Conservation (phyloP, 92 coral and sea anemone genomes). For the Parazoanthus darwini region DNA sequence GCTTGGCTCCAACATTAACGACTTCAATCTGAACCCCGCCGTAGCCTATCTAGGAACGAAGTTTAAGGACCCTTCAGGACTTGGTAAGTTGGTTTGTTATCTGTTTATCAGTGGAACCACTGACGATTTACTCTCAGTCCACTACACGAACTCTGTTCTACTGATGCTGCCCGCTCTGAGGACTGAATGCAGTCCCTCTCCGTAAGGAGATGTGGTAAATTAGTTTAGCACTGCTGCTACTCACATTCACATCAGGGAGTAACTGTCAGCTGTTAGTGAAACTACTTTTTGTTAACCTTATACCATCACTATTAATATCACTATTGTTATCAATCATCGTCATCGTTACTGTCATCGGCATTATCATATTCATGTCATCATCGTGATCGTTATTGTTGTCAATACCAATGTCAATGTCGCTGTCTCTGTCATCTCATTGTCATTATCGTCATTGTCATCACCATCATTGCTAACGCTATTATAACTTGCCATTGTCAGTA, state of each 20-base stretch:
- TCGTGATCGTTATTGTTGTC: not conserved
- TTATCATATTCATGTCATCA: not conserved
- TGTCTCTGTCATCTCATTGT: not conserved
- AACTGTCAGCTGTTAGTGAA: not conserved
- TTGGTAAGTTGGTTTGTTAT: constrained; percentile 55
- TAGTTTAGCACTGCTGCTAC: not conserved
- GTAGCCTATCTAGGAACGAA: constrained; percentile 78
- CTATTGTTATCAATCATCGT: no score
- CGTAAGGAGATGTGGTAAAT: no score
- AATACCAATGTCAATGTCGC: not conserved
- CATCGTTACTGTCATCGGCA: not conserved
- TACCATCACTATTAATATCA: not conserved
- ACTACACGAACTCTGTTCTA: not conserved
- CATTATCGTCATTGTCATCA: not conserved
- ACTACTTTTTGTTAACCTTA: no score
- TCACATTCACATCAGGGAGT: not conserved
- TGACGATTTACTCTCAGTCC: not conserved
- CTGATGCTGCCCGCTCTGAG: not conserved
- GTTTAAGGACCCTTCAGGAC: constrained; percentile 47
- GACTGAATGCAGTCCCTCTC: not conserved
- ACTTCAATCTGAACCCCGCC: constrained; percentile 82
- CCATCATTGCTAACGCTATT: not conserved
- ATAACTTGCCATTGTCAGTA: not conserved
- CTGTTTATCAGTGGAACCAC: constrained; percentile 2
- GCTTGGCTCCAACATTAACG: constrained; percentile 70